A percentile compares a stretch with the other conserved stretches of the same genome.
Conservation (phyloP, 2,888 invertebrate species). For the Caenorhabditis sp. region DNA sequence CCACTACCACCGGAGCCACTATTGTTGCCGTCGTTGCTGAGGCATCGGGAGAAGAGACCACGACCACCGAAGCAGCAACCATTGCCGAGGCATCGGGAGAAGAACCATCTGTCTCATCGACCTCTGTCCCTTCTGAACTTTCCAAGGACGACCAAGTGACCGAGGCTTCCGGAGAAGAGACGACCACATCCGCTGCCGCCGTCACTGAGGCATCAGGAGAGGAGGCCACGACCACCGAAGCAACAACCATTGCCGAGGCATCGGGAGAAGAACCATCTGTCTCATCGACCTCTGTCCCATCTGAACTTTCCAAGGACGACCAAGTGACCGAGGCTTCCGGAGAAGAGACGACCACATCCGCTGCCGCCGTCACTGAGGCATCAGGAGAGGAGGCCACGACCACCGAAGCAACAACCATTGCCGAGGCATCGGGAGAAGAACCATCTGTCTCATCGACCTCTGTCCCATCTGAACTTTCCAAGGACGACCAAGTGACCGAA, state of each 20-base stretch:
- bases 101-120: constrained; percentile 37
- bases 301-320: no score
- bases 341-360: constrained; percentile 24
- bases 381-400: constrained; percentile 46
- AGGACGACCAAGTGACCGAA: constrained; percentile 21
- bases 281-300: no score
- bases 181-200: constrained; percentile 15
- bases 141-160: constrained; percentile 19
- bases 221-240: constrained; percentile 16
- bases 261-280: constrained; percentile 62
- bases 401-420: no score
- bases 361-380: constrained; percentile 40
- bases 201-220: constrained; percentile 22
- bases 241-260: constrained; percentile 44
- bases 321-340: no score
- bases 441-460: no score
- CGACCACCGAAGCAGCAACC: constrained; percentile 14
- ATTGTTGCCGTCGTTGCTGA: no score
- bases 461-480: no score
- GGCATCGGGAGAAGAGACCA: constrained; percentile 52
- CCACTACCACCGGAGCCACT: constrained; percentile 42
- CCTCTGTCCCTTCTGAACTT: constrained; percentile 13
- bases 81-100: constrained; percentile 59
- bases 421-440: no score
- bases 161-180: constrained; percentile 31